Percentiles rank a stretch among this genome's conserved stretches.
Conservation (phyloP, 2,797 vertebrate genomes). For the Tinamus major region DNA sequence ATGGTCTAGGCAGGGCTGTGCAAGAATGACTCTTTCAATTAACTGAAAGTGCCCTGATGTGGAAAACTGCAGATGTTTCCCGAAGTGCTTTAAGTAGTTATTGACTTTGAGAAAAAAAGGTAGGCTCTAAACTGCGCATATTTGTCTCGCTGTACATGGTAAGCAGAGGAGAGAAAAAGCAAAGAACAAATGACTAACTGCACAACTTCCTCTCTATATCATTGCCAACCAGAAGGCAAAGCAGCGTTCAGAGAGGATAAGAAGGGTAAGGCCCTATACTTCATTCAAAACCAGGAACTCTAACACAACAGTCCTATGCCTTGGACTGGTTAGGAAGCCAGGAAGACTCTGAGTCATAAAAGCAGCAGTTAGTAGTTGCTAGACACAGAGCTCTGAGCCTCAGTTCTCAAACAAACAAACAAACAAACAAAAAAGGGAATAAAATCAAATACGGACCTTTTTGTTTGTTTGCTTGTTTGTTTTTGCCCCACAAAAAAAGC, state of each 20-base stretch:
- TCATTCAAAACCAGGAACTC: background rate
- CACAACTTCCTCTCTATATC: accelerated
- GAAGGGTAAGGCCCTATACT: accelerated
- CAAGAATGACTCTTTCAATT: background rate
- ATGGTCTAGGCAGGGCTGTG: background rate
- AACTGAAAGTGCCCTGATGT: background rate
- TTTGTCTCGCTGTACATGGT: accelerated
- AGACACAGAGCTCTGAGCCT: accelerated
- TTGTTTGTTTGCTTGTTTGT: background rate
- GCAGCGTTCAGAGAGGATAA: background rate
- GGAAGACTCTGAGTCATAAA: background rate
- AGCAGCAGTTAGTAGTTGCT: accelerated
- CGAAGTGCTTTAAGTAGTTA: background rate
- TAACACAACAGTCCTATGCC: accelerated
- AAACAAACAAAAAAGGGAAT: background rate
- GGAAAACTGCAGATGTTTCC: background rate
- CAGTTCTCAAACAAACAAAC: background rate
- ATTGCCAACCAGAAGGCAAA: background rate
- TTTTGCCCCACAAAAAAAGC: background rate
- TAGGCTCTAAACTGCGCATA: background rate
- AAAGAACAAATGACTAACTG: background rate
- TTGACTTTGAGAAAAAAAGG: background rate
- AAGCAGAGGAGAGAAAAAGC: background rate
- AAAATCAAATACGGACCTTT: accelerated
- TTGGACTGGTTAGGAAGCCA: accelerated